phyloP scores from a whole-genome alignment of 2,888 invertebrate genomes.

The Idaea biselata region DNA sequence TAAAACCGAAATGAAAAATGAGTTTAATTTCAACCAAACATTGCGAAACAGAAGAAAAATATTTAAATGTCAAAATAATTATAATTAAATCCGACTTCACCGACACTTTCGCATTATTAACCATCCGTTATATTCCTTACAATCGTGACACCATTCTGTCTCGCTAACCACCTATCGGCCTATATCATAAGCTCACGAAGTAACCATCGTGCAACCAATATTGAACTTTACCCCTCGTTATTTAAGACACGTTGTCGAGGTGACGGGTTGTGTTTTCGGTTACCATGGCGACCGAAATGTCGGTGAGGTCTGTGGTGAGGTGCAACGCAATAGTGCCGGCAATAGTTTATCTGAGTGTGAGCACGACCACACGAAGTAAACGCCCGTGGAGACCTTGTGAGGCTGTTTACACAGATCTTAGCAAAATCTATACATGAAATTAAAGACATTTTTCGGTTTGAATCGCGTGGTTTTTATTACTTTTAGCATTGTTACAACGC shows the following conservation, averaged over 20 bases:
- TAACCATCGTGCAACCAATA: slow-evolving; percentile 30
- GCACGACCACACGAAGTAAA: slow-evolving; percentile 69
- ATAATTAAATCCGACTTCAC: slow-evolving; percentile 18
- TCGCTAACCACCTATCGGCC: slow-evolving; percentile 43
- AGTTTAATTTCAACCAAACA: no score
- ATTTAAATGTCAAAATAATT: not conserved
- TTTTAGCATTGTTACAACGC: no score
- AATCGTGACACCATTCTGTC: slow-evolving; percentile 53
- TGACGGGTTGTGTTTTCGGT: slow-evolving; percentile 48
- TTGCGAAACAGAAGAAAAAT: not conserved
- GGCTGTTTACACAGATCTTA: slow-evolving; percentile 31
- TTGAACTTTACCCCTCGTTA: slow-evolving; percentile 11
- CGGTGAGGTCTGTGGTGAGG: slow-evolving; percentile 65
- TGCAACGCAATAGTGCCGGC: slow-evolving; percentile 63
- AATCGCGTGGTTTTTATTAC: no score
- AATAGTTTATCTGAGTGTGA: slow-evolving; percentile 53
- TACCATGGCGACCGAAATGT: slow-evolving; percentile 64
- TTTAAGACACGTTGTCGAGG: not conserved
- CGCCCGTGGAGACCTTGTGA: slow-evolving; percentile 59
- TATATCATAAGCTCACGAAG: slow-evolving; percentile 56
- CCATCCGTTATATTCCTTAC: slow-evolving; percentile 34
- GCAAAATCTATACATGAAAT: no score
- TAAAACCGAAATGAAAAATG: no score
- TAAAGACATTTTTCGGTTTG: no score
- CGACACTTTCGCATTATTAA: slow-evolving; percentile 35